A percentile compares a stretch with the other conserved stretches of the same genome.
These are phyloP conservation scores for Syritta pipiens DNA, from an alignment of 2,888 invertebrate species.

Conservation along the genomic window DNA sequence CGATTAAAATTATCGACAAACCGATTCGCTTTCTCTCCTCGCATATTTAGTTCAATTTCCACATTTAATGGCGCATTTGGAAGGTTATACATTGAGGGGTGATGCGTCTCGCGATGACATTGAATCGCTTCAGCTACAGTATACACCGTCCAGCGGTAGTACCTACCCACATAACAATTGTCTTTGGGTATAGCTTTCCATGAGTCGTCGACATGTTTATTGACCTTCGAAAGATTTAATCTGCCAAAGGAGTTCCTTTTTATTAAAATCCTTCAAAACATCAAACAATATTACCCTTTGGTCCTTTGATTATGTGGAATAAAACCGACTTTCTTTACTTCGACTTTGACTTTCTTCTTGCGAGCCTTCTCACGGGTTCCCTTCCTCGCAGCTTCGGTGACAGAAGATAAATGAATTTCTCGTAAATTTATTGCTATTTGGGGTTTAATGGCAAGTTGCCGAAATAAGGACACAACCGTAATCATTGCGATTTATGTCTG, in stretches of 20 bases:
- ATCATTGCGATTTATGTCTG: slow-evolving; percentile 69
- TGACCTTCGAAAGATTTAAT: slow-evolving; percentile 78
- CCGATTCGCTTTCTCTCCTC: slow-evolving; percentile 81
- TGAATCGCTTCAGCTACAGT: slow-evolving; percentile 87
- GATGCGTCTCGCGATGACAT: slow-evolving; percentile 89
- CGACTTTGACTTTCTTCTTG: slow-evolving; percentile 88
- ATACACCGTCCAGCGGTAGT: slow-evolving; percentile 83
- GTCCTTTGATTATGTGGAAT: slow-evolving; percentile 86
- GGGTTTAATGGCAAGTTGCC: slow-evolving; percentile 71
- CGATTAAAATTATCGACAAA: slow-evolving; percentile 85
- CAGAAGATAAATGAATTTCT: slow-evolving; percentile 81
- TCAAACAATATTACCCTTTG: slow-evolving; percentile 79
- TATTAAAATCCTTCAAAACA: background rate
- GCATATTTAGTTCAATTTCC: slow-evolving; percentile 90
- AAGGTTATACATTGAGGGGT: slow-evolving; percentile 89
- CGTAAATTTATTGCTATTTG: slow-evolving; percentile 73
- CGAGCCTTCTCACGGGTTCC: slow-evolving; percentile 89
- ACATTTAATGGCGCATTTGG: slow-evolving; percentile 86
- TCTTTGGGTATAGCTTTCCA: slow-evolving; percentile 81
- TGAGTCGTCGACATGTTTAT: slow-evolving; percentile 83
- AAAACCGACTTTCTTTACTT: slow-evolving; percentile 87
- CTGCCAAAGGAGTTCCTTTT: slow-evolving; percentile 72
- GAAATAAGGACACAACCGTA: slow-evolving; percentile 72
- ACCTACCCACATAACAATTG: slow-evolving; percentile 83
- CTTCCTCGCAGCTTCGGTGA: slow-evolving; percentile 88